These are phyloP conservation scores for Lepisosteus oculatus DNA, from an alignment of 2,113 vertebrate species.

Conservation along the genomic window DNA sequence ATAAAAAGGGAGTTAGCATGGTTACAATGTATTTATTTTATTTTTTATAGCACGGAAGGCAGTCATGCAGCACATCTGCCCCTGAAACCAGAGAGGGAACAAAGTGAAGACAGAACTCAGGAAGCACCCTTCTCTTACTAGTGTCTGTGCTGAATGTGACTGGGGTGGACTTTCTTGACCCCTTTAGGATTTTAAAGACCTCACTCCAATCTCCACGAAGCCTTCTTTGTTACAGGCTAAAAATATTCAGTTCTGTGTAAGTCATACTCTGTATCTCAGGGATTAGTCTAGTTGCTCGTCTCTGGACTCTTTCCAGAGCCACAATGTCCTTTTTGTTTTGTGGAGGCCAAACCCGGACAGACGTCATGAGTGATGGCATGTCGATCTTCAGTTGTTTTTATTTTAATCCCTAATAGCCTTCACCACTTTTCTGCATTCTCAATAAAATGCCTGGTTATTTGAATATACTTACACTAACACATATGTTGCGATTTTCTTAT, in stretches of 20 bases:
- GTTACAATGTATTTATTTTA: too few relatives aligned
- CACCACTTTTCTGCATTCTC: conserved; percentile 25
- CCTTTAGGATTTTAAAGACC: conserved; percentile 35
- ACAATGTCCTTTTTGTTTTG: conserved; percentile 39
- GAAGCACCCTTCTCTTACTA: conserved; percentile 25
- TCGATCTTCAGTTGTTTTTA: conserved; percentile 31
- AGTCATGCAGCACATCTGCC: conserved; percentile 27
- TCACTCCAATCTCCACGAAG: conserved; percentile 27
- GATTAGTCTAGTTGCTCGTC: conserved; percentile 44
- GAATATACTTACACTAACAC: too few relatives aligned
- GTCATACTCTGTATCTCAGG: conserved; percentile 41
- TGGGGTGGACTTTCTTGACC: conserved; percentile 28
- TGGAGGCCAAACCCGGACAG: conserved; percentile 44
- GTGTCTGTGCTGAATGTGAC: too few relatives aligned
- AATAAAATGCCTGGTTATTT: too few relatives aligned
- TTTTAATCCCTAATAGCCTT: conserved; percentile 34
- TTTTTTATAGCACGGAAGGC: too few relatives aligned
- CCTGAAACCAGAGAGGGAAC: conserved; percentile 30
- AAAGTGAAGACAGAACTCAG: conserved; percentile 30
- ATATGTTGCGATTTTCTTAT: too few relatives aligned
- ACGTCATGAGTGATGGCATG: conserved; percentile 46
- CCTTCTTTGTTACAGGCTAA: conserved; percentile 41
- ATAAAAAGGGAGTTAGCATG: too few relatives aligned
- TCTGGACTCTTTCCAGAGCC: conserved; percentile 48
- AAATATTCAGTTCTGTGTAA: conserved; percentile 48